These are phyloP conservation scores for Rhamnusium bicolor DNA, from an alignment of 2,888 invertebrate species.

Conservation along the genomic window DNA sequence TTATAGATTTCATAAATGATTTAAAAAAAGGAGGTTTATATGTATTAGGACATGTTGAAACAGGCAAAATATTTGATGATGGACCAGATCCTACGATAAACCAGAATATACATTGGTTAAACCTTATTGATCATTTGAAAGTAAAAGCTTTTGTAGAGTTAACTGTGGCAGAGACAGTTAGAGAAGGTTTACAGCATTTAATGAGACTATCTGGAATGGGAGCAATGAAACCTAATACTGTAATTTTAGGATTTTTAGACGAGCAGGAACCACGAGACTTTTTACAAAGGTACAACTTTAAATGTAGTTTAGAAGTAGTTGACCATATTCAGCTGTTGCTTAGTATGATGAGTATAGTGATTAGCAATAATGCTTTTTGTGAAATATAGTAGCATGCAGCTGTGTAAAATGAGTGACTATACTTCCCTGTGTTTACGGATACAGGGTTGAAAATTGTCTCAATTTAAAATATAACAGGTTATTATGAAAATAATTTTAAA, in stretches of 20 bases:
- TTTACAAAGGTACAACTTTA: conserved; percentile 76
- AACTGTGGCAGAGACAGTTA: conserved; percentile 87
- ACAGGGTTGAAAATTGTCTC: no score
- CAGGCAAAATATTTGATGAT: conserved; percentile 72
- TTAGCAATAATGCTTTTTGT: no score
- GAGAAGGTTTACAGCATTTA: conserved; percentile 94
- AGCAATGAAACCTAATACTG: conserved; percentile 99
- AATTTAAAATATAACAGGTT: no score
- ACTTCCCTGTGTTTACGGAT: no score
- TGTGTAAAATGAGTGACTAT: no score
- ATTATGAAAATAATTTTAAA: no score
- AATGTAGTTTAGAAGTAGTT: no score
- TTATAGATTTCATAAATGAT: conserved; percentile 98
- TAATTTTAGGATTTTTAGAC: conserved; percentile 95
- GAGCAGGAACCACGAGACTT: conserved; percentile 82
- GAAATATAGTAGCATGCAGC: no score
- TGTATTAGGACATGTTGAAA: conserved; percentile 89
- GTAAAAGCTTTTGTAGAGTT: conserved; percentile 98
- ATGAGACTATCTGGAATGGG: conserved; percentile 94
- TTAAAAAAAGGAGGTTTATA: conserved; percentile 95
- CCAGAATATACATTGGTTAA: conserved; percentile 91
- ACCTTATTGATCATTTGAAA: conserved; percentile 94
- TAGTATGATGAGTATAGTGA: no score
- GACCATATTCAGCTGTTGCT: no score
- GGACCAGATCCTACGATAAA: conserved; percentile 81